Evolutionary conservation across 92 coral and sea anemone species (phyloP).

Genomic region (Isaurus tuberculatus): DNA sequence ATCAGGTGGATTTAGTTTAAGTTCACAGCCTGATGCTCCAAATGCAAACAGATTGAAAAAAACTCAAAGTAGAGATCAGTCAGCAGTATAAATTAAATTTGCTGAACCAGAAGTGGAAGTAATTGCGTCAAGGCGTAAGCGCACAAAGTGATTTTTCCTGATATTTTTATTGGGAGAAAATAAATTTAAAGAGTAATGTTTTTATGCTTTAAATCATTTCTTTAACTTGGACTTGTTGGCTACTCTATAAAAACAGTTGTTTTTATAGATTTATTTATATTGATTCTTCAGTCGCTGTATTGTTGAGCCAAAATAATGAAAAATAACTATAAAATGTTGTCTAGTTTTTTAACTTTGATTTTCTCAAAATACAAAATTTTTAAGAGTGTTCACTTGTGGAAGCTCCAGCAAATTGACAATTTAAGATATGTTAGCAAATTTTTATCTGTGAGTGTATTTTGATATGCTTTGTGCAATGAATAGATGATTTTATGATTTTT

Average conservation of each 20-base stretch:
- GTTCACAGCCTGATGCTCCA: slow-evolving; percentile 39
- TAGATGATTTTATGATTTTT: not conserved
- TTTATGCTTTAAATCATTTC: not conserved
- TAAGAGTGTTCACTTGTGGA: not conserved
- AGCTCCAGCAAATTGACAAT: slow-evolving; percentile 4
- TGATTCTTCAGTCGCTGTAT: not conserved
- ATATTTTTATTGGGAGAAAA: not conserved
- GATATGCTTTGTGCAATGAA: slow-evolving; percentile 10
- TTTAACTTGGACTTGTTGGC: not conserved
- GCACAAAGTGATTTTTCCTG: slow-evolving; percentile 8
- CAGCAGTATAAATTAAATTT: slow-evolving; percentile 40
- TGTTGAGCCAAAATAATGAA: not conserved
- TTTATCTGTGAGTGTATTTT: slow-evolving; percentile 1
- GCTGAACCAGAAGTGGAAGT: slow-evolving; percentile 45
- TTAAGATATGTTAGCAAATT: slow-evolving; percentile 5
- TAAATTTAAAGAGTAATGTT: not conserved
- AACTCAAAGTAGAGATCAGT: slow-evolving; percentile 26
- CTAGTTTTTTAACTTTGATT: not conserved
- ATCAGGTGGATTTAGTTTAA: slow-evolving; percentile 42
- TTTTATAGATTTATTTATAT: not conserved
- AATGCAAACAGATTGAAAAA: slow-evolving; percentile 10
- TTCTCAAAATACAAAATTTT: not conserved
- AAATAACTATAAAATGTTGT: not conserved
- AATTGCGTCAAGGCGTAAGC: slow-evolving; percentile 17
- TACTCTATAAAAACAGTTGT: not conserved